Percentiles rank a stretch among this genome's conserved stretches.
These are phyloP conservation scores for Halichoerus grypus DNA, from an alignment of 2,113 vertebrate species.

Conservation along the genomic window DNA sequence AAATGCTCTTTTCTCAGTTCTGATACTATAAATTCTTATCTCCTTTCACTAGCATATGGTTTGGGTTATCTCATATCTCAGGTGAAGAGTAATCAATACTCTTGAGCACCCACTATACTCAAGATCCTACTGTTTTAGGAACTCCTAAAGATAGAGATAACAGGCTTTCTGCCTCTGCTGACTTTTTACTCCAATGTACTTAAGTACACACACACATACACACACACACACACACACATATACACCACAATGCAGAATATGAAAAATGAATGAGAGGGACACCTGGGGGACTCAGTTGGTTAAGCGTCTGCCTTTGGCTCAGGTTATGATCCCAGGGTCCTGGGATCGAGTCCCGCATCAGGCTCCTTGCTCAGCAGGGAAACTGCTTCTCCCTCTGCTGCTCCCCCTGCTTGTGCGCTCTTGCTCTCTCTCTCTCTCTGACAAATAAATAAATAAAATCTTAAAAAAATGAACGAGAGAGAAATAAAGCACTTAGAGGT, in stretches of 20 bases:
- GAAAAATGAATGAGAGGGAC: not conserved
- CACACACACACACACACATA: not conserved
- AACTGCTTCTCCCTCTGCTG: not conserved
- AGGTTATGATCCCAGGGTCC: not conserved
- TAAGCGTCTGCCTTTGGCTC: not conserved
- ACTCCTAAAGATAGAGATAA: not conserved
- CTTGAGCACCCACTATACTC: not conserved
- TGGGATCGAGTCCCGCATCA: not conserved
- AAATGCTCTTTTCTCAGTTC: not conserved
- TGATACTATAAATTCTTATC: constrained; percentile 26
- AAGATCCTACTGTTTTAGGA: not conserved
- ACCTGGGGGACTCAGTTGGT: not conserved
- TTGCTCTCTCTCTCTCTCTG: too few relatives aligned
- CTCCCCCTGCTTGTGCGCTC: not conserved
- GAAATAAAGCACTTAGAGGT: not conserved
- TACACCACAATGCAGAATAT: not conserved
- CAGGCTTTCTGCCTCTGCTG: not conserved
- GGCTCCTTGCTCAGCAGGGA: not conserved
- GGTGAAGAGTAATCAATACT: constrained; percentile 2
- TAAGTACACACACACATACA: not conserved
- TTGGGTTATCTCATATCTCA: not conserved
- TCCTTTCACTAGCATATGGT: constrained; percentile 14
- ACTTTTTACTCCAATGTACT: not conserved
- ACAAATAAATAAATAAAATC: not conserved
- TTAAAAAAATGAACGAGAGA: not conserved